These are phyloP conservation scores for Rhagologus leucostigma DNA, from an alignment of 2,113 vertebrate genomes.

Conservation along the genomic window DNA sequence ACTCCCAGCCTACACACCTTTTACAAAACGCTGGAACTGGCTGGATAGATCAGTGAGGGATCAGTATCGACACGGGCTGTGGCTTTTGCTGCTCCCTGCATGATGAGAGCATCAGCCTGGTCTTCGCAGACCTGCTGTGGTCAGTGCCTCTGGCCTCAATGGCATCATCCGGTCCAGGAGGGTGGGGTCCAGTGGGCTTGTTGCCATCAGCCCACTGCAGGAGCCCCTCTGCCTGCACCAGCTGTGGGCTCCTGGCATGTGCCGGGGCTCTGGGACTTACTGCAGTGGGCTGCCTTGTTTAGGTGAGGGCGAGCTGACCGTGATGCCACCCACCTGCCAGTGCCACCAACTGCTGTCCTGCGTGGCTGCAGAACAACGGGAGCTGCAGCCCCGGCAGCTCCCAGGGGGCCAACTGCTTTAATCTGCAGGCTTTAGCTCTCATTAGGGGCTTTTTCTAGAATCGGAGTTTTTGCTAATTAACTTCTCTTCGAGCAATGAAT, in stretches of 20 bases:
- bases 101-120: neutral
- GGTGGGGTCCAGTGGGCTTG: neutral
- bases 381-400: neutral
- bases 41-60: neutral
- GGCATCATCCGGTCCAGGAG: neutral
- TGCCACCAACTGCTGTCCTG: neutral
- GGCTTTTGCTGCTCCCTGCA: accelerated
- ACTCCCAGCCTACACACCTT: neutral
- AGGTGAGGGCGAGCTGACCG: accelerated
- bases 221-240: neutral
- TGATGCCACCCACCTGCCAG: neutral
- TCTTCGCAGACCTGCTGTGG: accelerated
- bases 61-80: accelerated
- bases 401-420: neutral
- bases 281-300: neutral
- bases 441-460: neutral
- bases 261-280: accelerated
- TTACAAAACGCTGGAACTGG: neutral
- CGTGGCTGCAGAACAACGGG: accelerated
- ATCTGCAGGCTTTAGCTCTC: neutral
- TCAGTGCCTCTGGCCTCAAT: neutral
- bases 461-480: neutral
- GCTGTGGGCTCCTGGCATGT: neutral
- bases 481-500: neutral
- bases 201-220: neutral